Percentiles rank a stretch among this genome's conserved stretches.
phyloP scores from a whole-genome alignment of 2,888 invertebrate species.

The Ecliptopera silaceata region DNA sequence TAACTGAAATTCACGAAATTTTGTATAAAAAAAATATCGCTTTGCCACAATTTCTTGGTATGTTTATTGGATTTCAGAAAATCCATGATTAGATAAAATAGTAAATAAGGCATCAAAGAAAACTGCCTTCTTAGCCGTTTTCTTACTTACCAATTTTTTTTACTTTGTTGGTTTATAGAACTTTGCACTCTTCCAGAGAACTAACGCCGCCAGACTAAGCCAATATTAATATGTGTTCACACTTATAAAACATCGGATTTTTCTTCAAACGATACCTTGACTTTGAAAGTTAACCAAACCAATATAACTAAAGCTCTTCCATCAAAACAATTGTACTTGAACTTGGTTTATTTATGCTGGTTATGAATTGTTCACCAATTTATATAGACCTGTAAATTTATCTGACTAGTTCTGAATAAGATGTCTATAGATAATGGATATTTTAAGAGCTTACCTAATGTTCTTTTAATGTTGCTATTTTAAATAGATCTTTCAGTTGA shows the following conservation, averaged over 20 bases:
- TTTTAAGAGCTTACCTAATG: conserved; percentile 1
- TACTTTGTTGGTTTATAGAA: background rate
- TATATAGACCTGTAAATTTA: conserved; percentile 21
- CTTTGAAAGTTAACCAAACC: conserved; percentile 46
- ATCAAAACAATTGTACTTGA: conserved; percentile 4
- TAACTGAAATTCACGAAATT: too few relatives aligned
- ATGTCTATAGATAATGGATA: conserved; percentile 6
- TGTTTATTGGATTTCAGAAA: too few relatives aligned
- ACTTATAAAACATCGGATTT: conserved; percentile 52
- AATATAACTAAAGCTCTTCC: conserved; percentile 30
- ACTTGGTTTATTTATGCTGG: conserved; percentile 24
- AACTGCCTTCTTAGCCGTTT: background rate
- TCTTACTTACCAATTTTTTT: background rate
- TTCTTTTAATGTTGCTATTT: conserved; percentile 10
- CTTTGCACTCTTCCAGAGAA: conserved; percentile 44
- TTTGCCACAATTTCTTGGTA: too few relatives aligned
- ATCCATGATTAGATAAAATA: background rate
- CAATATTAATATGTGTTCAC: conserved; percentile 42
- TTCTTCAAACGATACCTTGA: conserved; percentile 50
- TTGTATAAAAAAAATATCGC: too few relatives aligned
- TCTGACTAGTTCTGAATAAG: background rate
- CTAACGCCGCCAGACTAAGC: conserved; percentile 51
- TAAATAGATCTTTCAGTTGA: conserved; percentile 14
- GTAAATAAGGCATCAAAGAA: too few relatives aligned
- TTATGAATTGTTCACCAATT: conserved; percentile 21